These are phyloP conservation scores for Acromyrmex echinatior DNA, from an alignment of 1,140 invertebrate species.

Conservation along the genomic window DNA sequence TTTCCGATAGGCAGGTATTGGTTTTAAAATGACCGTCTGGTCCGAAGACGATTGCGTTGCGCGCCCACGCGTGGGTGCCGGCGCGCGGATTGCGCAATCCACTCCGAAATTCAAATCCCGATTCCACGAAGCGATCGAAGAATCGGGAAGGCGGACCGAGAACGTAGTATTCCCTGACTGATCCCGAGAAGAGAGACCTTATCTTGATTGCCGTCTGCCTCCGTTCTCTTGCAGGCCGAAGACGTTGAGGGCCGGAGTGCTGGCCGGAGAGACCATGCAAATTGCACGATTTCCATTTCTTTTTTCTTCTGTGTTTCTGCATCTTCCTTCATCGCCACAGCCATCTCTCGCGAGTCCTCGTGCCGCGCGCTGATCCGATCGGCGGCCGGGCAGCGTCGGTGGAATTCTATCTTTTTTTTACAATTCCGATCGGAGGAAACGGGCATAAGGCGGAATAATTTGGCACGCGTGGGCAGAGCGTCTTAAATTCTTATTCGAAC, in stretches of 20 bases:
- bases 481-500: conserved; percentile 51
- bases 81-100: conserved; percentile 72
- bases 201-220: conserved; percentile 73
- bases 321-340: conserved; percentile 5
- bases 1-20: conserved; percentile 61
- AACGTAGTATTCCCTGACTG: conserved; percentile 59
- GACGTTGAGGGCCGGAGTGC: conserved; percentile 38
- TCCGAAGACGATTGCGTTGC: conserved; percentile 58
- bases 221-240: conserved; percentile 45
- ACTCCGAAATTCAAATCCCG: conserved; percentile 74
- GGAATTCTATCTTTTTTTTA: conserved; percentile 55
- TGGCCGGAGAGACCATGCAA: conserved; percentile 67
- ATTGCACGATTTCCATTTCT: conserved; percentile 76
- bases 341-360: conserved; percentile 13
- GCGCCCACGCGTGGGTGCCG: conserved; percentile 70
- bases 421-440: conserved; percentile 68
- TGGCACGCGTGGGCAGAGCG: conserved; percentile 58
- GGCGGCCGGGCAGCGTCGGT: conserved; percentile 26
- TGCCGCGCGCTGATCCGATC: conserved; percentile 7
- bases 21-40: conserved; percentile 58
- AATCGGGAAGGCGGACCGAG: conserved; percentile 51
- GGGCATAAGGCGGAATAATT: conserved; percentile 65
- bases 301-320: conserved; percentile 62
- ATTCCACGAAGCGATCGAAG: conserved; percentile 65
- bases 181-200: conserved; percentile 70